Base-by-base conservation (phyloP, 2,888 invertebrate genomes). In the Hemaris fuciformis region DNA sequence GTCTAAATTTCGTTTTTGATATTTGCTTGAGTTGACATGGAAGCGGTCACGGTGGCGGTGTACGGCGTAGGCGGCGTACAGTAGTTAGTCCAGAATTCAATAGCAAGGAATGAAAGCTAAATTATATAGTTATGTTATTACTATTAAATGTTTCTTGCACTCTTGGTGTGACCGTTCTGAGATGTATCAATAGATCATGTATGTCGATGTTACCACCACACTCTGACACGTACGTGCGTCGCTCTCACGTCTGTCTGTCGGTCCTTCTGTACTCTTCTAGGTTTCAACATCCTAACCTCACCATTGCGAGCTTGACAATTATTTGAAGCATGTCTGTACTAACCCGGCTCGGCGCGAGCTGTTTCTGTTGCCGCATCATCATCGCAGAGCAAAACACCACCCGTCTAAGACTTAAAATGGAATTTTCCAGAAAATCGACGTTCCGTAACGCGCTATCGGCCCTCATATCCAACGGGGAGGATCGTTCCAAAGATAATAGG, bases 401-500 rank as follows among this genome's bases (percentile, higher is more conserved):
- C 74, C 86, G 88, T 88, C 91, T 92, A 89, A 89, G 90, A 92
- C 88, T 84, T 83, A 80, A 87, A 91, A 89, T 91, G 90, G 85
- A 90, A 91, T 91, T 91, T 92, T 91, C 84, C 93, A 93, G 93
- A 93, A 93, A 92, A 88, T 92, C 93, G 87, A 92, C 93, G 91
- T 93, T 93, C 90, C 93, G 93, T 92, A 93, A 88, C 88, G 93
- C 93, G 88, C 90, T 93, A 89, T 91, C 91, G 85, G 91, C 93
- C 84, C 89, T 93, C 90, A 93, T 92, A 90, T 91, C 91, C 90
- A 91, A 89, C 90, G 91, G 87, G 89, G 93, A 87, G 93, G 94
- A 89, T 89, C 94, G 88, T 93, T 93, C 88, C 94, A 94, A 90
- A 94, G 93, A 88, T 93, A 90, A 92, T 88, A 93, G 94, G 88